Evolutionary conservation across 2,888 invertebrate species (phyloP), one percentile per base, ranked within the genome.

Genomic region (Leptinotarsa haldemani): DNA sequence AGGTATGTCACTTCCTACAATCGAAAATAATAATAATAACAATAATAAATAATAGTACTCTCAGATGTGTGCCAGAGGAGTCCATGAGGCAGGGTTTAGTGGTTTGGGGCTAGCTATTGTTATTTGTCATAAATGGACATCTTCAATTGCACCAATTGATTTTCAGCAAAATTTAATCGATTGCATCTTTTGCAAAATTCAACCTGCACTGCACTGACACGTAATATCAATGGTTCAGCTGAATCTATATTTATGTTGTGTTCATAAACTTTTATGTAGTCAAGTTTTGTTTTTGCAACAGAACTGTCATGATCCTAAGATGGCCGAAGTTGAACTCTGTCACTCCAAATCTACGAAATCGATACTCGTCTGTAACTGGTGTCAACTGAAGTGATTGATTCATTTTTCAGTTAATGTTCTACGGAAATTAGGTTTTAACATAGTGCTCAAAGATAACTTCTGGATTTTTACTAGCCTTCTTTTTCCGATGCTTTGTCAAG

Each of bases 221-320:
- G 15, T 50, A 50, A n/a, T 15, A 50, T 15, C 50, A n/a, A 50
- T 50, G 18, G n/a, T 5, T 52, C 52, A 12, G 16, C 3, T 52
- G 9, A 52, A 12, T 18, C 18, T 52, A 9, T n/a, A 18, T 58
- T 22, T 58, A 22, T 25, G 15, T 58, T 52, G 4, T 15, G 15
- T 16, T 61, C 9, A 30, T 30, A 15, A 18, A 7, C 9, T 40
- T 2, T 15, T 16, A 40, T n/a, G 18, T n/a, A 30, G n/a, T 25
- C 20, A 61, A 40, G n/a, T 40, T 30, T 61, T 61, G 77, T 77
- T 82, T 84, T 81, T 83, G 84, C 83, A 84, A 82, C 81, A 84
- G 84, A 82, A 84, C 81, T 75, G 78, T 87, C 77, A 81, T 83
- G 80, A 84, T 85, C 81, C 74, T 84, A 78, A 83, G 83, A 78